Conservation (phyloP, 2,797 vertebrate genomes). For the Urocyon cinereoargenteus region DNA sequence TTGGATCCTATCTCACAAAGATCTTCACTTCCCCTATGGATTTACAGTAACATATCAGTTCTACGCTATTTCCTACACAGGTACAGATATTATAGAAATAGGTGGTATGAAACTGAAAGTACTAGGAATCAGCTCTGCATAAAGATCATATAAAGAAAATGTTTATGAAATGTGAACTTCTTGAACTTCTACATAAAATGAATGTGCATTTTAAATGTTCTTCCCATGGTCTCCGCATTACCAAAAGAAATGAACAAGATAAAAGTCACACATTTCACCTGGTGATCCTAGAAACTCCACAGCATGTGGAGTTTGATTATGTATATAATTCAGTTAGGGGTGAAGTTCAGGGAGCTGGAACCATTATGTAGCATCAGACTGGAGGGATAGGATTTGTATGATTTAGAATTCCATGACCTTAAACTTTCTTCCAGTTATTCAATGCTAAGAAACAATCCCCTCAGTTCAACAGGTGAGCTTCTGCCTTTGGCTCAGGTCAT, state of each 20-base stretch:
- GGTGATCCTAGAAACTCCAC: neutral
- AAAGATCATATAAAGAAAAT: conserved; percentile 11
- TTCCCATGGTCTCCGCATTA: neutral
- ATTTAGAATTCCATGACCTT: neutral
- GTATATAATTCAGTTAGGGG: neutral
- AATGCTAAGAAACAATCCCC: neutral
- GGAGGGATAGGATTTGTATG: neutral
- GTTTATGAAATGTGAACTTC: neutral
- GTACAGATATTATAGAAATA: neutral
- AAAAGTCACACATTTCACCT: neutral
- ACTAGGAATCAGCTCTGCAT: neutral
- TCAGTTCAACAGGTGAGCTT: no score
- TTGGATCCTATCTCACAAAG: neutral
- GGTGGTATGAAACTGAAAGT: neutral
- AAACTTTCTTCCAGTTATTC: neutral
- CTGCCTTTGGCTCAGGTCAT: no score
- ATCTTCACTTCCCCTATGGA: neutral
- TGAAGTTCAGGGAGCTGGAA: neutral
- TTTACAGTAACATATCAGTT: neutral
- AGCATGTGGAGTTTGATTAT: neutral
- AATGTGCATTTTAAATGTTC: neutral
- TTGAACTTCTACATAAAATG: neutral
- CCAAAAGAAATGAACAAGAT: neutral
- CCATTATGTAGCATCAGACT: neutral
- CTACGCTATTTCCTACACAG: neutral